Conservation (phyloP, 1,140 invertebrate species). For the Drosophila insularis region DNA sequence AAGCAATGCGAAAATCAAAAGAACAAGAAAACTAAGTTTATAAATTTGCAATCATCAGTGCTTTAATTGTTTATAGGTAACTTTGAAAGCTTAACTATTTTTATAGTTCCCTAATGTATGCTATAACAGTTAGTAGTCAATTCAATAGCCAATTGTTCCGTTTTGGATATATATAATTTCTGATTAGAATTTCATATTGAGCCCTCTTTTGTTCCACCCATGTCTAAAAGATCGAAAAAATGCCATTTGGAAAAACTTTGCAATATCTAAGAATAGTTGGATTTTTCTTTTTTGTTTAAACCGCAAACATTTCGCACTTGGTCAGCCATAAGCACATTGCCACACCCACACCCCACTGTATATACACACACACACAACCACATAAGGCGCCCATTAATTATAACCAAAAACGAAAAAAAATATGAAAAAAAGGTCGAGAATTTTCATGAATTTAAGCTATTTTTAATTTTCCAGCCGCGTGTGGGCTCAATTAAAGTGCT, state of each 20-base stretch:
- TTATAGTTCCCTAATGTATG: too few relatives aligned
- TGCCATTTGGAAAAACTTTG: not conserved
- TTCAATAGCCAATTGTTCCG: too few relatives aligned
- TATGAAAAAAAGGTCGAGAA: not conserved
- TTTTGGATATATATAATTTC: too few relatives aligned
- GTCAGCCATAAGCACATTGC: conserved; percentile 1
- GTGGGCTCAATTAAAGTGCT: conserved; percentile 9
- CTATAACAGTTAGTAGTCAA: too few relatives aligned
- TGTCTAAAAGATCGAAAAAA: not conserved
- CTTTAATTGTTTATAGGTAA: too few relatives aligned
- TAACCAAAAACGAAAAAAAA: too few relatives aligned
- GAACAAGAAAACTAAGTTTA: too few relatives aligned
- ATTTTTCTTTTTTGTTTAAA: conserved; percentile 4
- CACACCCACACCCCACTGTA: not conserved
- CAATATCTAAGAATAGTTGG: too few relatives aligned
- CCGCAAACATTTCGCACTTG: conserved; percentile 8
- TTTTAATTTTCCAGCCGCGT: not conserved
- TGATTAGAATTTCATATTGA: not conserved
- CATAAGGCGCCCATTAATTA: not conserved
- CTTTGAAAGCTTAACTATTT: too few relatives aligned
- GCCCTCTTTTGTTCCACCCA: not conserved
- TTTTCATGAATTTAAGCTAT: not conserved
- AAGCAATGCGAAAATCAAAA: too few relatives aligned
- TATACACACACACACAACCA: not conserved
- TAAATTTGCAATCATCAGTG: too few relatives aligned